Percentiles rank a stretch among this genome's conserved stretches.
These are phyloP conservation scores for Platygyra sinensis DNA, from an alignment of 64 coral and sea anemone species.

Conservation along the genomic window DNA sequence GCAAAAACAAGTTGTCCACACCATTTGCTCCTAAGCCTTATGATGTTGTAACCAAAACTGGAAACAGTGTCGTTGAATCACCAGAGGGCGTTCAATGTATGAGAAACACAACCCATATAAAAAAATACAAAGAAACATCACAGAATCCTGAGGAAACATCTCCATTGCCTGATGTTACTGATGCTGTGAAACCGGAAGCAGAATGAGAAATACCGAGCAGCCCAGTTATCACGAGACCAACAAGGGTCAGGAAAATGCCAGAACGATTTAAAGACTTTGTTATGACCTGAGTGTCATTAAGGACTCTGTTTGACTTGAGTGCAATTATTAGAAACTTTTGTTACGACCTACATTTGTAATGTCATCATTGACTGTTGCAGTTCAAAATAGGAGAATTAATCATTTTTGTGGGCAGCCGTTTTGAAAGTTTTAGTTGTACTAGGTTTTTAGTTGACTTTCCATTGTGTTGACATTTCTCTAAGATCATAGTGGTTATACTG, in stretches of 20 bases:
- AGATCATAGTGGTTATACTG: neutral
- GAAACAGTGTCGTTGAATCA: constrained; percentile 21
- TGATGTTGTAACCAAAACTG: constrained; percentile 28
- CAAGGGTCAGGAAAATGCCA: neutral
- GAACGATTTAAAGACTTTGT: neutral
- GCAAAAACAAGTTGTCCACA: constrained; percentile 49
- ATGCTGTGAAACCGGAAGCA: neutral
- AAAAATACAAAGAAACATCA: constrained; percentile 8
- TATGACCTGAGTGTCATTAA: neutral
- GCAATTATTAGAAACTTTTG: neutral
- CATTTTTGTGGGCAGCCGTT: neutral
- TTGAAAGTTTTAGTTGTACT: neutral
- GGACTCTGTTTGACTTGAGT: neutral
- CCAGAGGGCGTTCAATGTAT: constrained; percentile 3
- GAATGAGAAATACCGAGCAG: neutral
- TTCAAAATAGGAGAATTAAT: neutral
- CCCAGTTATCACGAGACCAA: neutral
- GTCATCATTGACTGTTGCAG: neutral
- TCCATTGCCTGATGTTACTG: neutral
- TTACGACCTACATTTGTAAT: too few species aligned
- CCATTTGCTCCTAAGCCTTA: constrained; percentile 39
- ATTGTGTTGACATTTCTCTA: neutral
- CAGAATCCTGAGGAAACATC: neutral
- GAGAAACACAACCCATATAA: constrained; percentile 35
- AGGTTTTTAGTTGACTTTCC: neutral